Percentiles rank a stretch among this genome's conserved stretches.
These are phyloP conservation scores for Holothuria leucospilota DNA, from an alignment of 53 echinoderm and acorn worm genomes.

Conservation along the genomic window DNA sequence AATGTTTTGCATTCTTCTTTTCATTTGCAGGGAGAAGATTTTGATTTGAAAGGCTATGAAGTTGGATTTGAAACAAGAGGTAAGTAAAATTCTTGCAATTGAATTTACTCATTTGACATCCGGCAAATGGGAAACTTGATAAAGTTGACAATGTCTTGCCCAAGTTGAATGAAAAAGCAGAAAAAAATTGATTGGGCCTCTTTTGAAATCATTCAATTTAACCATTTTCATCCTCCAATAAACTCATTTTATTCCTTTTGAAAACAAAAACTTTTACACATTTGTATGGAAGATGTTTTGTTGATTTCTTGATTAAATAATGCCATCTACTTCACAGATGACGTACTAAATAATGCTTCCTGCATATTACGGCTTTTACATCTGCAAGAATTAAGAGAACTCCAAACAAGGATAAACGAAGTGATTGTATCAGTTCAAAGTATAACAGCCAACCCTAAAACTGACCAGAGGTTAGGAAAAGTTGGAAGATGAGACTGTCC, in stretches of 20 bases:
- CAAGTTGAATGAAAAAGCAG: no score
- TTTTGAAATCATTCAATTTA: no score
- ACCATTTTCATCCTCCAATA: no score
- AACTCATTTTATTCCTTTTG: no score
- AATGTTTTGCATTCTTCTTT: no score
- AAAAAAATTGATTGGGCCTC: no score
- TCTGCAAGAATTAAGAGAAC: slow-evolving; percentile 82
- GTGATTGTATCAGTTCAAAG: slow-evolving; percentile 89
- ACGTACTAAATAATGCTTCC: slow-evolving; percentile 73
- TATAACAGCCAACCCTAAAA: slow-evolving; percentile 94
- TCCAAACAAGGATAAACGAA: slow-evolving; percentile 96
- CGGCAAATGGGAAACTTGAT: background rate
- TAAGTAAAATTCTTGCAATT: slow-evolving; percentile 20
- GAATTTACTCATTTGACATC: background rate
- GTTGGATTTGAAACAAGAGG: slow-evolving; percentile 89
- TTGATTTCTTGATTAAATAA: no score
- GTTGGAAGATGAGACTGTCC: slow-evolving; percentile 75
- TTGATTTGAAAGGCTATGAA: slow-evolving; percentile 75
- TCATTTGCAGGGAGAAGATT: slow-evolving; percentile 67
- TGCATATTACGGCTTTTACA: slow-evolving; percentile 84
- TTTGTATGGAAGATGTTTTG: no score
- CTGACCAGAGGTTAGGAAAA: slow-evolving; percentile 92
- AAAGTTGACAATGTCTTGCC: no score
- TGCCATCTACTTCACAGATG: slow-evolving; percentile 48
- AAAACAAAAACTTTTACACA: no score